Conservation (phyloP, 1,140 invertebrate species). For the Anastatus disparis region DNA sequence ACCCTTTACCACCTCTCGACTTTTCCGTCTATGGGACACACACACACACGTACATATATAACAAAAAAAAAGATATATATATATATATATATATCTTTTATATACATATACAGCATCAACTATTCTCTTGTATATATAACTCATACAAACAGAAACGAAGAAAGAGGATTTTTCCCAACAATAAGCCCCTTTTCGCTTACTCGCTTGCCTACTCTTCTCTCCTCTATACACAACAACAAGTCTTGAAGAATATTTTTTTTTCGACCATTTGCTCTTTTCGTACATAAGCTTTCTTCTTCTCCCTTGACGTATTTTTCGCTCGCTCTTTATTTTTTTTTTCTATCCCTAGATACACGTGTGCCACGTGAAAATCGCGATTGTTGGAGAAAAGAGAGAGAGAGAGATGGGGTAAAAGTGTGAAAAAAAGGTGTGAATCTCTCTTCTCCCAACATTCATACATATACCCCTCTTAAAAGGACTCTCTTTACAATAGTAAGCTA, state of each 20-base stretch:
- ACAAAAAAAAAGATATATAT: neutral
- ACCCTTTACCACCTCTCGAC: conserved; percentile 10
- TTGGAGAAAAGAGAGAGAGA: no score
- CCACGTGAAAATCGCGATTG: conserved; percentile 57
- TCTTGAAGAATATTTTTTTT: conserved; percentile 16
- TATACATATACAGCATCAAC: no score
- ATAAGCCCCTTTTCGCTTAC: conserved; percentile 7
- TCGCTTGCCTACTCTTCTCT: neutral
- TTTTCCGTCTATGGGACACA: conserved; percentile 27
- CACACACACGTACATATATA: no score
- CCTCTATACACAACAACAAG: no score
- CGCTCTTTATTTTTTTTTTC: no score
- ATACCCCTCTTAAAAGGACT: no score
- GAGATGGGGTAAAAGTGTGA: no score
- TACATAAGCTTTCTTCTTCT: no score
- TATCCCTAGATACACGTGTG: neutral
- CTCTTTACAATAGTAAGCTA: no score
- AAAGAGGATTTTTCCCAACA: conserved; percentile 27
- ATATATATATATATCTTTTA: no score
- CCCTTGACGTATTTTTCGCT: no score
- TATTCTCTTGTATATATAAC: no score
- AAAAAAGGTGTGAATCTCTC: conserved; percentile 62
- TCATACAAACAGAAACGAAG: neutral
- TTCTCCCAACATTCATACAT: conserved; percentile 57
- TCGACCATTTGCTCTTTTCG: conserved; percentile 40